Percentiles rank a stretch among this genome's conserved stretches.
These are phyloP conservation scores for Parauchenoglanis ngamensis DNA, from an alignment of 2,797 vertebrate genomes.

Conservation along the genomic window DNA sequence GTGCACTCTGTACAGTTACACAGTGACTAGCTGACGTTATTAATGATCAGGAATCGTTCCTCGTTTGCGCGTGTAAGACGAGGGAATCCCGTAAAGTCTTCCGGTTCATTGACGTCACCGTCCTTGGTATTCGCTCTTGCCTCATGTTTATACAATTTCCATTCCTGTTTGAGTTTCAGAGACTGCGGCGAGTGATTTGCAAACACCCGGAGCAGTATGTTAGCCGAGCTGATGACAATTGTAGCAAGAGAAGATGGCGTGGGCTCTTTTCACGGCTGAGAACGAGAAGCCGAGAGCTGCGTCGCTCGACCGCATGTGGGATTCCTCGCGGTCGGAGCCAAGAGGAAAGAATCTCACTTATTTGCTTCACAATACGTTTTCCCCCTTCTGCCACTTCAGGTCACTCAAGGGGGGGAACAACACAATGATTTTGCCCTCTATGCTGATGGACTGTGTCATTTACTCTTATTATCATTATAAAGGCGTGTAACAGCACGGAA, in stretches of 20 bases:
- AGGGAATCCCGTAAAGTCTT: background rate
- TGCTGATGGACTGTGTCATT: constrained; percentile 33
- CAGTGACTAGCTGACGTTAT: background rate
- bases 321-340: constrained; percentile 34
- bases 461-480: constrained; percentile 35
- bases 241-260: constrained; percentile 2
- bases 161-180: background rate
- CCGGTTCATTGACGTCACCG: background rate
- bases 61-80: background rate
- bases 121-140: background rate
- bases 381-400: constrained; percentile 35
- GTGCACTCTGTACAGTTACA: background rate
- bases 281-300: constrained; percentile 3
- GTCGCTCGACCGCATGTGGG: constrained; percentile 37
- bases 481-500: constrained; percentile 25
- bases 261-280: constrained; percentile 25
- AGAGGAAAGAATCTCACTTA: constrained; percentile 43
- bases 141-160: background rate
- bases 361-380: constrained; percentile 34
- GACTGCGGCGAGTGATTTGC: background rate
- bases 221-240: background rate
- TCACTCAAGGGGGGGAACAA: constrained; percentile 9
- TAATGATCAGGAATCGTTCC: background rate
- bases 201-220: background rate
- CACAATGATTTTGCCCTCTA: constrained; percentile 20